phyloP scores from a whole-genome alignment of 1,140 invertebrate species.

The Stratiolaelaps scimitus region DNA sequence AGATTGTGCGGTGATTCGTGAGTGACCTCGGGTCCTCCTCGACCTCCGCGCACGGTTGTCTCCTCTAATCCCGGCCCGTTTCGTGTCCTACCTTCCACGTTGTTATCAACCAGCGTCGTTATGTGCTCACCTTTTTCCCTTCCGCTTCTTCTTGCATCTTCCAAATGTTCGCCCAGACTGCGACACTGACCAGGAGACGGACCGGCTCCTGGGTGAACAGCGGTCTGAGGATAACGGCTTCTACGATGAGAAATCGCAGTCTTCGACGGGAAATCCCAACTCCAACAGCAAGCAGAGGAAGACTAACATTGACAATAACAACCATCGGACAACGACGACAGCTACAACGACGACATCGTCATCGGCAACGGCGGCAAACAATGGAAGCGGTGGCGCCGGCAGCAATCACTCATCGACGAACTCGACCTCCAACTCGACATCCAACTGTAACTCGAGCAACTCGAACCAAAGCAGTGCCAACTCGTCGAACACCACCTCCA shows the following conservation, averaged over 20 bases:
- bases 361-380: too few species aligned
- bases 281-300: conserved; percentile 28
- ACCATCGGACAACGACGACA: too few species aligned
- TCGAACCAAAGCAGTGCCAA: conserved; percentile 27
- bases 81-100: conserved; percentile 1
- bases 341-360: too few species aligned
- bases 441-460: neutral
- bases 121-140: too few species aligned
- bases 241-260: conserved; percentile 59
- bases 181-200: conserved; percentile 55
- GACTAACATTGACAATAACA: conserved; percentile 1
- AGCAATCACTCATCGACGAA: too few species aligned
- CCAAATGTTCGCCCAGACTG: conserved; percentile 34
- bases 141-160: too few species aligned
- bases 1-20: too few species aligned
- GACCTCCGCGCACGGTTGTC: too few species aligned
- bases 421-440: too few species aligned
- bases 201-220: conserved; percentile 71
- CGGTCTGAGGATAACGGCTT: conserved; percentile 76
- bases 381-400: too few species aligned
- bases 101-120: conserved; percentile 2
- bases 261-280: conserved; percentile 8
- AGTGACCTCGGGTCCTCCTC: too few species aligned
- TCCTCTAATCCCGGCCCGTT: neutral
- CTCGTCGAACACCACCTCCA: conserved; percentile 23